Evolutionary conservation across 2,797 vertebrate genomes (phyloP), one percentile per base, ranked within the genome.

Genomic region (Apogon talboti): DNA sequence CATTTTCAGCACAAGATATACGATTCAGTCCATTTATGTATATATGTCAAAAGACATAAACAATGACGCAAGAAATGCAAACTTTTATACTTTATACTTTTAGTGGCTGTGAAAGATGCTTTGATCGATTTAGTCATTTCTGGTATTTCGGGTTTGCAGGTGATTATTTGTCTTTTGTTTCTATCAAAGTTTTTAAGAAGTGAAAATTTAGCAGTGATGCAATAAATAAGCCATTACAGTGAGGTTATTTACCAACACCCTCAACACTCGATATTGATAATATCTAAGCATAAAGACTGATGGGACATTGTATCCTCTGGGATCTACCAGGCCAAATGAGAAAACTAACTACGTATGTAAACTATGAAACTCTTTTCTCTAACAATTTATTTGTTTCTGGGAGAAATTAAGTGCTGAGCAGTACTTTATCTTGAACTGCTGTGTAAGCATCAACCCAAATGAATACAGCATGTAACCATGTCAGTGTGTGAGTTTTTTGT

Each of bases 351-450:
- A 11, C 12, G 7, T 1, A 15, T n/a, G 21, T 28, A 46, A 38
- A 16, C 6, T 40, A 12, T 53, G 18, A 1, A 33, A 42, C 19
- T 46, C 2, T 51, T 37, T 11, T 11, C 13, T 59, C 41, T 53
- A 13, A 60, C 30, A 28, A 38, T 35, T 18, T 15, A 70, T 37
- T 7, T 15, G 49, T 63, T 56, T 71, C n/a, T 12, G 7, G 3
- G 3, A 45, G 9, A 62, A 57, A 46, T 45, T 8, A 7, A 41
- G 7, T 3, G 10, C 6, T 56, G 19, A 41, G 13, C 1, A 4
- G 11, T 24, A 46, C 10, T 38, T 33, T 42, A 30, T 15, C n/a
- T 7, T 35, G 7, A 55, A 11, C 46, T 6, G 6, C 1, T n/a
- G 6, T 13, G 28, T 11, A 7, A 37, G 42, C 2, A 56, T 14